phyloP scores from a whole-genome alignment of 2,113 vertebrate genomes.

The Pipa parva region DNA sequence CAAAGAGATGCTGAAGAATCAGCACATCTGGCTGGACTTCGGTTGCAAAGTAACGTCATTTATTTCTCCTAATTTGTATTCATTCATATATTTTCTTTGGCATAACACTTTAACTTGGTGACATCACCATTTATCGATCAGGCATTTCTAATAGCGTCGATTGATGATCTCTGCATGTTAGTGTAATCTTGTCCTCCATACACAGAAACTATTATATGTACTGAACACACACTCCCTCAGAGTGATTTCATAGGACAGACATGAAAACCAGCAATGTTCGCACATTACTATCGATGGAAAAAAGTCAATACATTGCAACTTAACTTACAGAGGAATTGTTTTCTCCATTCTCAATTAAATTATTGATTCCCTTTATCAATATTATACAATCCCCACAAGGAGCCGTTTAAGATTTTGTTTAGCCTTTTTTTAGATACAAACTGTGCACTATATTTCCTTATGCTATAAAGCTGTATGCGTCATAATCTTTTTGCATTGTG shows the following conservation, averaged over 20 bases:
- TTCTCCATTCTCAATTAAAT: background rate
- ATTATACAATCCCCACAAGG: background rate
- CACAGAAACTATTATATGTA: too few relatives aligned
- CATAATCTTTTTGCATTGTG: background rate
- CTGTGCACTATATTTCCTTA: background rate
- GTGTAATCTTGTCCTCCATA: too few relatives aligned
- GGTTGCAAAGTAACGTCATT: too few relatives aligned
- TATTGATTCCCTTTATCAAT: constrained; percentile 3
- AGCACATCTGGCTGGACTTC: too few relatives aligned
- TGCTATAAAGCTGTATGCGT: background rate
- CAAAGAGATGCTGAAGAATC: too few relatives aligned
- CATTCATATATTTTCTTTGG: too few relatives aligned
- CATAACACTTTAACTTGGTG: too few relatives aligned
- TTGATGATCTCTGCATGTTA: too few relatives aligned
- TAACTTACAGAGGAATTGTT: constrained; percentile 6
- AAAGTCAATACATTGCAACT: constrained; percentile 8
- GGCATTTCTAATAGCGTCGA: too few relatives aligned
- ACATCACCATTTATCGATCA: too few relatives aligned
- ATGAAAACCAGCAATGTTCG: background rate
- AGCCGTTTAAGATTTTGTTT: background rate
- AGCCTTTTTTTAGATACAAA: background rate
- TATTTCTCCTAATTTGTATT: too few relatives aligned
- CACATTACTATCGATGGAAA: constrained; percentile 5
- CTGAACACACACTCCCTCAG: too few relatives aligned
- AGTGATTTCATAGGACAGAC: background rate